Conservation (phyloP, 2,888 invertebrate genomes). For the Ormia ochracea region DNA sequence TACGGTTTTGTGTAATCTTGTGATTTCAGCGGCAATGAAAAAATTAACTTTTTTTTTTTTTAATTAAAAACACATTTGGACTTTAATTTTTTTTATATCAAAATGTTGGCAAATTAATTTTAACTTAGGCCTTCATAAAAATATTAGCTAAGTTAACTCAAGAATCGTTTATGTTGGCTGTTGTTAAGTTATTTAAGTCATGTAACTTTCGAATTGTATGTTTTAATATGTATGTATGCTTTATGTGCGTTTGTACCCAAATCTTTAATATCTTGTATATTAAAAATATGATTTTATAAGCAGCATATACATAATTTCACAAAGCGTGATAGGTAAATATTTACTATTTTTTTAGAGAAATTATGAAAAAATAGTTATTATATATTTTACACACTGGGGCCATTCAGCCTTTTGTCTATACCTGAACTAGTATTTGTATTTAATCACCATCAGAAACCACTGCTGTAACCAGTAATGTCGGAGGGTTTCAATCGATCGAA, state of each 20-base stretch:
- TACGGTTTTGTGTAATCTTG: background rate
- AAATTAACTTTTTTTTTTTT: background rate
- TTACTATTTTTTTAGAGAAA: slow-evolving; percentile 1
- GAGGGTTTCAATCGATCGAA: slow-evolving; percentile 78
- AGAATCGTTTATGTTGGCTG: background rate
- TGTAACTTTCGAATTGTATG: background rate
- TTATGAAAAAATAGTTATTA: background rate
- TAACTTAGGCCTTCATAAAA: background rate
- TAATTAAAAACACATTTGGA: background rate
- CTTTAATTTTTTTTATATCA: background rate
- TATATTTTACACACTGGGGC: slow-evolving; percentile 8
- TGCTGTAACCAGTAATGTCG: slow-evolving; percentile 78
- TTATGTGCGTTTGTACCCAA: background rate
- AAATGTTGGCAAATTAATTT: background rate
- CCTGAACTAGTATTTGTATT: slow-evolving; percentile 2
- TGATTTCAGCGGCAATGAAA: too few relatives aligned
- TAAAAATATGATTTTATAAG: background rate
- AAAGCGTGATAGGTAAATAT: background rate
- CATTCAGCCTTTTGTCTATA: slow-evolving; percentile 12
- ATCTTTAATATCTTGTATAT: background rate
- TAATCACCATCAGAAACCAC: slow-evolving; percentile 77
- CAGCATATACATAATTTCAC: background rate
- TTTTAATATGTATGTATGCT: background rate
- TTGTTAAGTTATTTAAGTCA: background rate
- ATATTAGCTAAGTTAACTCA: background rate